phyloP scores from a whole-genome alignment of 1,140 invertebrate genomes.

The Drosophila aff. region DNA sequence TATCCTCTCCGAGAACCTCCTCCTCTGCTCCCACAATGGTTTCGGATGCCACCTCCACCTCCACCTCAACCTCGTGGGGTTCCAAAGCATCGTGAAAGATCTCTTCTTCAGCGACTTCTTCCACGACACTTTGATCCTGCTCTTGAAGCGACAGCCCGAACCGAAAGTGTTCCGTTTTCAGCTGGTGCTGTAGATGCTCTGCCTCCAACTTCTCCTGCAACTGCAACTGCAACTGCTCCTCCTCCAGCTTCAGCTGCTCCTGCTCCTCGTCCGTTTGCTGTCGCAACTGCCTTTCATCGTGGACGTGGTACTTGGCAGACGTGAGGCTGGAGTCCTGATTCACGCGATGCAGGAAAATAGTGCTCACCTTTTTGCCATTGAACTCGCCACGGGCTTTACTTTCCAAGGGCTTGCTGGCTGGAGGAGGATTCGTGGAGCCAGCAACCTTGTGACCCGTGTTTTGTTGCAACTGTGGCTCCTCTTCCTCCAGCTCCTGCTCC shows the following conservation, averaged over 20 bases:
- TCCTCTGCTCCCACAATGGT: conserved; percentile 57
- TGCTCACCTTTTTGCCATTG: conserved; percentile 72
- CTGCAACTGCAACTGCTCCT: conserved; percentile 20
- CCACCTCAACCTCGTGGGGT: conserved; percentile 60
- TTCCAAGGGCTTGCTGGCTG: conserved; percentile 15
- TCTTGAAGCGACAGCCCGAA: background rate
- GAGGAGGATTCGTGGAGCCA: conserved; percentile 8
- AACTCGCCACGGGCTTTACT: conserved; percentile 55
- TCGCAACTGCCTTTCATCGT: conserved; percentile 22
- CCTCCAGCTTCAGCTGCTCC: conserved; percentile 7
- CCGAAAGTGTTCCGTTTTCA: conserved; percentile 5
- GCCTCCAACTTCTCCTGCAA: conserved; percentile 13
- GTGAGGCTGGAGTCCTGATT: conserved; percentile 60
- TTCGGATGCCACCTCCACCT: conserved; percentile 57
- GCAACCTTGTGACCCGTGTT: conserved; percentile 17
- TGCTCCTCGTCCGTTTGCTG: conserved; percentile 19
- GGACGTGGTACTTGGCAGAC: conserved; percentile 17
- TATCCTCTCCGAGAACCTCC: conserved; percentile 23
- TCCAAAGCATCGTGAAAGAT: conserved; percentile 50
- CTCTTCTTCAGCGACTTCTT: conserved; percentile 32
- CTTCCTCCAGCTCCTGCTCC: conserved; percentile 1
- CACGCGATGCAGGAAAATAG: conserved; percentile 65
- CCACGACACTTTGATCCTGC: conserved; percentile 4
- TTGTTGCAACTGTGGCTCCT: background rate
- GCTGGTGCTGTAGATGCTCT: conserved; percentile 8